Base-by-base conservation (phyloP, 2,888 invertebrate species). In the Agrotis ipsilon region DNA sequence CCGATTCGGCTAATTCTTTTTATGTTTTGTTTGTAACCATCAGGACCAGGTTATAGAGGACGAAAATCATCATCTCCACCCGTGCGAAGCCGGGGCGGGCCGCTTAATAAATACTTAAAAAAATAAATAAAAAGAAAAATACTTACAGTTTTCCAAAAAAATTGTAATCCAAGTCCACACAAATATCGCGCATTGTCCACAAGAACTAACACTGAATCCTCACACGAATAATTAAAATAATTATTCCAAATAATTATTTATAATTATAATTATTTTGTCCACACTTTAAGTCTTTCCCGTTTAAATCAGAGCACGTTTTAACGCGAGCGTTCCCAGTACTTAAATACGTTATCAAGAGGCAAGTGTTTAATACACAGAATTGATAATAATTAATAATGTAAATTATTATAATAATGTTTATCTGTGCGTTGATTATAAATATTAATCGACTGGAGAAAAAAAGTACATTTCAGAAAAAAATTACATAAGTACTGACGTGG, bases 151-250 rank as follows among this genome's bases (percentile, higher is more conserved):
- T 7, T 54, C 9, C 21, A 55, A 51, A 19, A 51, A 0, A 54
- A 49, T 9, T 52, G 13, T 59, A 72, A 74, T 83, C 81, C 83
- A 66, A 70, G 18, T 1, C 6, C 51, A 27, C 57, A 54, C 61
- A 63, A 58, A 63, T 5, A 27, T 51, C 24, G 27, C 14, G 74
- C 75, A 83, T 79, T 75, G 62, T 83, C 80, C 68, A 73, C 73
- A 51, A 68, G 14, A 68, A 62, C 46, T 14, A 46, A 11, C 52
- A 61, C 62, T 48, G 0, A 54, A 24, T 39, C 18, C 14, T 27
- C 46, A 24, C 54, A 52, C 54, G 13, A 72, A 66, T 66, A 48
- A 54, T 51, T 21, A 55, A 54, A 71, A 71, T 66, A 66, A 66
- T 71, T 59, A 46, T 58, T 7, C 11, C 14, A 61, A 65, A 58